These are phyloP conservation scores for Hirtodrosophila trivittata DNA, from an alignment of 2,888 invertebrate species.

Conservation along the genomic window DNA sequence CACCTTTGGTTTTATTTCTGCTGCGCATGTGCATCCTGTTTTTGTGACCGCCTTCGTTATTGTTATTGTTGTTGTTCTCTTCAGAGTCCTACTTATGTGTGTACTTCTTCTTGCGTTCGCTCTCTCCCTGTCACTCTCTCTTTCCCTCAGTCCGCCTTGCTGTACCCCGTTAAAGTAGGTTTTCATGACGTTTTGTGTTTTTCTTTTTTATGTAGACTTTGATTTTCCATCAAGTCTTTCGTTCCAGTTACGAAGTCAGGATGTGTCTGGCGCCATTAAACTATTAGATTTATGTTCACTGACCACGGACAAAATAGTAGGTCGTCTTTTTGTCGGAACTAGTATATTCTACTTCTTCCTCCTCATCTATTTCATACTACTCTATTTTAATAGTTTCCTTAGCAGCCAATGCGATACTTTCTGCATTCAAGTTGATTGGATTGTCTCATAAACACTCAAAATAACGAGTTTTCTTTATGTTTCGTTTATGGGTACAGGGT, in stretches of 20 bases:
- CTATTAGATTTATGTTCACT: conserved; percentile 37
- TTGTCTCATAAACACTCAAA: conserved; percentile 38
- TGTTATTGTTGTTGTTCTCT: conserved; percentile 46
- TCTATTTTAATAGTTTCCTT: conserved; percentile 11
- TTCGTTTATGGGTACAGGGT: not conserved
- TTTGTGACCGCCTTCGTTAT: conserved; percentile 45
- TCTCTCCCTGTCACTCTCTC: conserved; percentile 8
- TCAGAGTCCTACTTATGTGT: conserved; percentile 69
- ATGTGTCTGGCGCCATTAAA: conserved; percentile 59
- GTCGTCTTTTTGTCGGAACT: conserved; percentile 41
- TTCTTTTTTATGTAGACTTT: conserved; percentile 25
- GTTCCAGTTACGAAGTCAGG: conserved; percentile 46
- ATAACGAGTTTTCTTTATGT: conserved; percentile 42
- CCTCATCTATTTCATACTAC: conserved; percentile 8
- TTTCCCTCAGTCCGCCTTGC: conserved; percentile 10
- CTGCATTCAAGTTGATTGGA: conserved; percentile 38
- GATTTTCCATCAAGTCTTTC: conserved; percentile 56
- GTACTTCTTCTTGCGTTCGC: conserved; percentile 6
- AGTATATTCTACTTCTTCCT: not conserved
- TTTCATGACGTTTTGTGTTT: conserved; percentile 48
- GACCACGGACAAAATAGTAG: conserved; percentile 38
- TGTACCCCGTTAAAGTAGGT: conserved; percentile 47
- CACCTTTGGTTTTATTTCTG: conserved; percentile 62
- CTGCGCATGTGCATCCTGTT: conserved; percentile 74
- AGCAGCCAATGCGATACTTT: conserved; percentile 2